Base-by-base conservation (phyloP, 2,888 invertebrate species). In the Microctonus aethiopoides region DNA sequence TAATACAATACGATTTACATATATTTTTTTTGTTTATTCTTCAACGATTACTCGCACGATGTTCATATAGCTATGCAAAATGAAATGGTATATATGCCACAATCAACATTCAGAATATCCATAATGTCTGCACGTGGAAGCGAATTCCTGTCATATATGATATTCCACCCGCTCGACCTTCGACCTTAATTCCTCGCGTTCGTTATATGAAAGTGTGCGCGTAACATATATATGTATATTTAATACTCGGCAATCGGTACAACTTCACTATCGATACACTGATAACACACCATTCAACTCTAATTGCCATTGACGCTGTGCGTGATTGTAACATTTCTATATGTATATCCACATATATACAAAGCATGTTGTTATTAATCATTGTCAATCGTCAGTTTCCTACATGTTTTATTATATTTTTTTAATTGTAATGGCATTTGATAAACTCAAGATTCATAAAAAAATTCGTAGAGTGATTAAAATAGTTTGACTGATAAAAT, bases 121-220 rank as follows among this genome's bases (percentile, higher is more conserved):
- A 13, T 57, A 11, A 54, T 54, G 57, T 34, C 34, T 57, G 59
- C 51, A 70, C 60, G 22, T 51, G 20, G 26, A n/a, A 59, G 57
- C 51, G 36, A 57, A 59, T 13, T 34, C n/a, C 32, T 34, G 4
- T 54, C 24, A 9, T 59, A 57, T 63, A 64, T 26, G 24, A 26
- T 24, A 54, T 54, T 22, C 54, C 26, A 54, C 75, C 75, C 72
- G 72, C 60, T 63, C 69, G 69, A 75, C 75, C 75, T 74, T 65
- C 70, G 71, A 63, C 72, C 74, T 74, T 75, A 75, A 75, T 73
- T 75, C 72, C 74, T 70, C 71, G 68, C 68, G 68, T 74, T 26
- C 54, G 26, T 54, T n/a, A n/a, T n/a, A n/a, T n/a, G n/a, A n/a
- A n/a, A n/a, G n/a, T n/a, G n/a, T n/a, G n/a, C n/a, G n/a, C n/a